Conservation (phyloP, 2,797 vertebrate species). For the Rhadinocentrus ornatus region DNA sequence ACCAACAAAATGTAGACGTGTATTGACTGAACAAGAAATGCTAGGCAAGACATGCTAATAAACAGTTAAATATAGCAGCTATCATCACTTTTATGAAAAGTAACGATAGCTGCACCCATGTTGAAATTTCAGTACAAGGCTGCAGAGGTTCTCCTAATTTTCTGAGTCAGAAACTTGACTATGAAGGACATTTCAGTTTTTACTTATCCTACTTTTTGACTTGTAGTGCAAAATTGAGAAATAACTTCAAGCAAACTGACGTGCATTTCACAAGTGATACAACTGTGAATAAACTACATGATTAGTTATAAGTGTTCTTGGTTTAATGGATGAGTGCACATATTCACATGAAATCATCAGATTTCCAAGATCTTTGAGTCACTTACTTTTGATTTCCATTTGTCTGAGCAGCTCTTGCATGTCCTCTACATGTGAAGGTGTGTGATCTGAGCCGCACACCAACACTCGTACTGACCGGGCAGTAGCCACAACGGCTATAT, state of each 20-base stretch:
- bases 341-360: background rate
- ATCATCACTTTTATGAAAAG: too few species aligned
- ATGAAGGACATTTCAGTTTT: too few species aligned
- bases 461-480: conserved; percentile 76
- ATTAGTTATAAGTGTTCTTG: background rate
- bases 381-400: conserved; percentile 89
- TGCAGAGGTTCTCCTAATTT: too few species aligned
- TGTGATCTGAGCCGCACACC: conserved; percentile 84
- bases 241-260: background rate
- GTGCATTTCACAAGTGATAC: background rate
- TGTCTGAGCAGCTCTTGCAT: conserved; percentile 76
- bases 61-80: too few species aligned
- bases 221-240: too few species aligned
- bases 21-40: too few species aligned
- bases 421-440: conserved; percentile 77
- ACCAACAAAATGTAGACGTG: too few species aligned
- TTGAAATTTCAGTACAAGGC: too few species aligned
- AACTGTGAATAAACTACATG: background rate
- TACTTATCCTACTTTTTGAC: too few species aligned
- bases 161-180: too few species aligned
- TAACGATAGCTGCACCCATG: too few species aligned
- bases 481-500: conserved; percentile 81
- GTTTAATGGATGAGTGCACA: background rate
- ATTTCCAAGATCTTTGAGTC: conserved; percentile 9
- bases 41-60: too few species aligned